These are phyloP conservation scores for Sceloporus tristichus DNA, from an alignment of 2,113 vertebrate genomes.

Conservation along the genomic window DNA sequence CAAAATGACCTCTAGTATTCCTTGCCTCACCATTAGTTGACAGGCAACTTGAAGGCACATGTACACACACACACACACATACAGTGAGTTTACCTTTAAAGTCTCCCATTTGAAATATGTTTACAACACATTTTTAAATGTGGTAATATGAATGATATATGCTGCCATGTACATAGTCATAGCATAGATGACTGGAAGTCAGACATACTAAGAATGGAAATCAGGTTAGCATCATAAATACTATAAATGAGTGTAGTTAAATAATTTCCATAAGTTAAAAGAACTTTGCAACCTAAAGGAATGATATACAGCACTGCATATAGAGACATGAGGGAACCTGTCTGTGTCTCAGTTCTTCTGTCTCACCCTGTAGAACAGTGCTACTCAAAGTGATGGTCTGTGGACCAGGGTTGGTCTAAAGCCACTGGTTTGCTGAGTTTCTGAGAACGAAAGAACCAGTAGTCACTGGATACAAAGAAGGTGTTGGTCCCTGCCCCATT, in stretches of 20 bases:
- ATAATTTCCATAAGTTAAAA: constrained; percentile 34
- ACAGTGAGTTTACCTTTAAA: too few relatives aligned
- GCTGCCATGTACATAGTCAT: neutral
- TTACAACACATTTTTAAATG: neutral
- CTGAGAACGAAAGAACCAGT: too few relatives aligned
- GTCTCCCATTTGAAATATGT: too few relatives aligned
- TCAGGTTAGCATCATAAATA: neutral
- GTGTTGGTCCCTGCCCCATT: too few relatives aligned
- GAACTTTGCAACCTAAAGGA: constrained; percentile 30
- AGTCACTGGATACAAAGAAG: too few relatives aligned
- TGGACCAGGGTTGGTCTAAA: too few relatives aligned
- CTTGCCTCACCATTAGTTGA: too few relatives aligned
- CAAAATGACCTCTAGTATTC: too few relatives aligned
- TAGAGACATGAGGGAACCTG: constrained; percentile 6
- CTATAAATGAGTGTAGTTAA: neutral
- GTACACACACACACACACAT: too few relatives aligned
- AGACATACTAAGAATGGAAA: neutral
- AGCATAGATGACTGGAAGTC: neutral
- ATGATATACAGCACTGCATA: constrained; percentile 5
- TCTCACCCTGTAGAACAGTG: constrained; percentile 9
- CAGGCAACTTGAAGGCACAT: too few relatives aligned
- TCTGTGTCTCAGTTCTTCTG: constrained; percentile 21
- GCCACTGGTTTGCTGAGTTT: too few relatives aligned
- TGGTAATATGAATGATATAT: neutral
- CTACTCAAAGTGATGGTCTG: neutral